Evolutionary conservation across 2,113 vertebrate species (phyloP), one percentile per base, ranked within the genome.

Genomic region (Mormyrus lacerda): DNA sequence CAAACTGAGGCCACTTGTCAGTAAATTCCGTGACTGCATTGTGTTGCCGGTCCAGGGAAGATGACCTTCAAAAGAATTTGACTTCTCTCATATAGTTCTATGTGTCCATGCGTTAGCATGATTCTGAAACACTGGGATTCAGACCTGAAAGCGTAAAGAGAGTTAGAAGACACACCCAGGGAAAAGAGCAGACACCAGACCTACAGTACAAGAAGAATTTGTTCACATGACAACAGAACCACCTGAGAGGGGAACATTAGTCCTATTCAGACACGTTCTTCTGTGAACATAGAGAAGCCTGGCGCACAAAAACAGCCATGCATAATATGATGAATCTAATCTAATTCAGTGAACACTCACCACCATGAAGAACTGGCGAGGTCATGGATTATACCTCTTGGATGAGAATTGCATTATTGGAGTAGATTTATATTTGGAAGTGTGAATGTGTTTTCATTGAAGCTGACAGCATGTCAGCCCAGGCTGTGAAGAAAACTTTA

Each of bases 321-420:
- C 53, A 44, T 42, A 42, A 87, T n/a, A 42, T 87, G 35, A 87
- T 65, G 61, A 31, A 65, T 61, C 31, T 61, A 42, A 24, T 87
- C 55, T n/a, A 45, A 42, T 87, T 61, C 39, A 42, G 31, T 44
- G 87, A 39, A 44, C 31, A 61, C 27, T 61, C 55, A 61, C 21
- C 39, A 50, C 87, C 55, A 50, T 61, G 87, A 87, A 24, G 53
- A 61, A 87, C 19, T 27, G 13, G 19, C 8, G 35, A 65, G 55
- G 87, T 61, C 55, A 61, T n/a, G 55, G 44, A 17, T 17, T 87
- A 87, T 21, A 61, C 39, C 13, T 35, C 35, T 87, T 42, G 53
- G 55, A 87, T 87, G 87, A 44, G 87, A 87, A 65, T 87, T 65
- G 21, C 53, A 87, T 87, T 87, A 87, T 27, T 61, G 55, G 87